Base-by-base conservation (phyloP, 2,888 invertebrate species). In the Cyaniris semiargus region DNA sequence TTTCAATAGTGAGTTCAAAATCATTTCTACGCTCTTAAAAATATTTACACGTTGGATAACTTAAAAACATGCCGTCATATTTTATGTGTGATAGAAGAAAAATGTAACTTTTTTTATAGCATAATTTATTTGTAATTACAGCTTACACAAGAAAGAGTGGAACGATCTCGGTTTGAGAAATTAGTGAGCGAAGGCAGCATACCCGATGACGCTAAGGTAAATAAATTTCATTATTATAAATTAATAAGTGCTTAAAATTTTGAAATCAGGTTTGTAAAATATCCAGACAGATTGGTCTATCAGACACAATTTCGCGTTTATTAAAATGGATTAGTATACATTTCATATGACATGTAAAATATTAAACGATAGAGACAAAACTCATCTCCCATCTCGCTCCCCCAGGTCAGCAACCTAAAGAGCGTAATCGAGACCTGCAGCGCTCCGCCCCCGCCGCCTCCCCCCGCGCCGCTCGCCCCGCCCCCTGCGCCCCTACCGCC, bases 171-270 rank as follows among this genome's bases (percentile, higher is more conserved):
- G 78, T 94, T 98, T 79, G 98, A 98, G 88, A 96, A 97, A 84
- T 95, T 98, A 83, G 97, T 98, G 81, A 97, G 96, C 82, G 97
- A 97, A 82, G 98, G 98, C 81, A 98, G 97, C 92, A 96, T 98
- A 86, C 98, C 98, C 8, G 98, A 98, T 87, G 98, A 98, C 88
- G 97, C 98, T 38, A 98, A 98, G 95, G 97, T 96, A 76, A 44
- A 53, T 75, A 53, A 60, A 71, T 34, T 21, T 6, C 15, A 38
- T 76, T 70, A 21, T 10, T n/a, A 21, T 10, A 60, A 60, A 23
- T 23, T 21, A 3, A 21, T 21, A 21, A 10, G 1, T 44, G 1
- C 44, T 5, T 44, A 10, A 13, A 44, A 44, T 38, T 7, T 38
- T 38, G 38, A 38, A 38, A 27, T 27, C 1, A 27, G 27, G 34